phyloP scores from a whole-genome alignment of 2,797 vertebrate genomes.

The Gila robusta region DNA sequence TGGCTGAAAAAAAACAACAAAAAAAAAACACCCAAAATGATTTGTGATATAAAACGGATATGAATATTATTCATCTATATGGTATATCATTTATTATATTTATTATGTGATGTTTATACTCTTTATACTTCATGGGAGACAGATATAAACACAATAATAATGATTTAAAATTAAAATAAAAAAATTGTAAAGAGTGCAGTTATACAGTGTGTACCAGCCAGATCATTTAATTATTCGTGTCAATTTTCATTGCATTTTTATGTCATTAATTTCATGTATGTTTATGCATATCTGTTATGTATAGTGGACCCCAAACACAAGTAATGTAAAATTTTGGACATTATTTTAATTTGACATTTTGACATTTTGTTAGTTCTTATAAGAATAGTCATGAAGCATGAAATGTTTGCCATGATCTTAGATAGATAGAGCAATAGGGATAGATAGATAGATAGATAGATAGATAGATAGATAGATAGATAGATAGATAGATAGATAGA shows the following conservation, averaged over 20 bases:
- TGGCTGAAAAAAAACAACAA: neutral
- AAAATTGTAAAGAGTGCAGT: neutral
- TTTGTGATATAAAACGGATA: neutral
- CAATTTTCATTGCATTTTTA: neutral
- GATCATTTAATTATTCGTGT: neutral
- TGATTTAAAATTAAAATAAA: too few relatives aligned
- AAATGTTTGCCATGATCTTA: neutral
- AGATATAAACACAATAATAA: neutral
- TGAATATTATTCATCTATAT: neutral
- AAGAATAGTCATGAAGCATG: neutral
- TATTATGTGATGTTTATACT: neutral
- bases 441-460: neutral
- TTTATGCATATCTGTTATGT: neutral
- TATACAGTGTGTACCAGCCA: neutral
- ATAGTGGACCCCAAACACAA: neutral
- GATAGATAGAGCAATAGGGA: neutral
- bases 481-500: neutral
- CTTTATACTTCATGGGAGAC: neutral
- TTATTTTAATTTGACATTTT: neutral
- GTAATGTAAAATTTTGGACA: neutral
- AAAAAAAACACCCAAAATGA: too few relatives aligned
- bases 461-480: neutral
- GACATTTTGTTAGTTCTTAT: neutral
- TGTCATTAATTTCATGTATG: neutral
- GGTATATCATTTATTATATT: neutral